Percentiles rank a stretch among this genome's conserved stretches.
phyloP scores from a whole-genome alignment of 2,888 invertebrate genomes.

The Lepidochitona cinerea region DNA sequence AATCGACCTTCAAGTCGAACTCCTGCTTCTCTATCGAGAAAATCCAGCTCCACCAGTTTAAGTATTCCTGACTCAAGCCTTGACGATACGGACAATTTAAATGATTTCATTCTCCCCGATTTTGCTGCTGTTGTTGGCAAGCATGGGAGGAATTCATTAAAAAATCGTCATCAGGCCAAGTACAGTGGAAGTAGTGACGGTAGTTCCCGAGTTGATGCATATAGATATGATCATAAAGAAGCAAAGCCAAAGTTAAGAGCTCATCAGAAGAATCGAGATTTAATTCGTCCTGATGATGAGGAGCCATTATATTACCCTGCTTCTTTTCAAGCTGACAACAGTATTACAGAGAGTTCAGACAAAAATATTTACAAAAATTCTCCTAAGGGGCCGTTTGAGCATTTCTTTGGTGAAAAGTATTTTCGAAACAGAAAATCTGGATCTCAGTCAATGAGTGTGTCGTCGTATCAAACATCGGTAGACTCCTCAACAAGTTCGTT shows the following conservation, averaged over 20 bases:
- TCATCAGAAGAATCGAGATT: conserved; percentile 27
- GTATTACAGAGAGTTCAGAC: conserved; percentile 8
- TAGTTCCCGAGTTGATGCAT: not conserved
- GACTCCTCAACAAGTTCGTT: not conserved
- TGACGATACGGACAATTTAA: conserved; percentile 43
- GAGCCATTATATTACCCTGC: conserved; percentile 10
- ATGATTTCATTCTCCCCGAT: not conserved
- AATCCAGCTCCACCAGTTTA: not conserved
- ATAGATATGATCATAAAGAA: not conserved
- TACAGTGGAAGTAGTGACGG: not conserved
- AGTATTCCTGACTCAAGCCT: conserved; percentile 32
- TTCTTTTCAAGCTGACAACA: not conserved
- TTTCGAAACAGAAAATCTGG: not conserved
- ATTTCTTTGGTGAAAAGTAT: not conserved
- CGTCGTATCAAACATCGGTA: not conserved
- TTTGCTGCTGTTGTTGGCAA: not conserved
- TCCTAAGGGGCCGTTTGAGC: conserved; percentile 4
- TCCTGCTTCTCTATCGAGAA: not conserved
- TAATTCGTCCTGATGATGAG: conserved; percentile 56
- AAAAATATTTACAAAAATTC: not conserved
- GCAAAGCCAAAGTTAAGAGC: not conserved
- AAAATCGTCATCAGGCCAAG: not conserved
- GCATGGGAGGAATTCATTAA: not conserved
- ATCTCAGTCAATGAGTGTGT: not conserved
- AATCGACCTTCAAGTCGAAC: too few relatives aligned